phyloP scores from a whole-genome alignment of 2,113 vertebrate genomes.

The Anhinga rufa region DNA sequence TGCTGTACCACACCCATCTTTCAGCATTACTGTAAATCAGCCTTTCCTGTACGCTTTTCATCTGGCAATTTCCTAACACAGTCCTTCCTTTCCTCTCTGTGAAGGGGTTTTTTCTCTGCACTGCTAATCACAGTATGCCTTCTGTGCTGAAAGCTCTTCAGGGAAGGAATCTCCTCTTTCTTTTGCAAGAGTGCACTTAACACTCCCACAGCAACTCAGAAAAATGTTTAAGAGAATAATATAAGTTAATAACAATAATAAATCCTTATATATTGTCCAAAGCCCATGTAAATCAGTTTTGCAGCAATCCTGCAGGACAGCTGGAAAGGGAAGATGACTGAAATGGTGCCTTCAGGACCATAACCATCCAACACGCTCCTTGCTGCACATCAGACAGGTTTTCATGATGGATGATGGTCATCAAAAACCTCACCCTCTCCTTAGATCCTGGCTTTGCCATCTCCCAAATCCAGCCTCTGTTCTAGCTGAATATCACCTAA shows the following conservation, averaged over 20 bases:
- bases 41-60: neutral
- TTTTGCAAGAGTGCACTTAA: neutral
- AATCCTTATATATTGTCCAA: neutral
- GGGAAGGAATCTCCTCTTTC: neutral
- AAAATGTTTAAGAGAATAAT: neutral
- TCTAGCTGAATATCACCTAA: neutral
- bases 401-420: neutral
- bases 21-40: neutral
- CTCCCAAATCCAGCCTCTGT: neutral
- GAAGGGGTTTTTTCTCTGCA: neutral
- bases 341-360: neutral
- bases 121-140: neutral
- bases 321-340: neutral
- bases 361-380: neutral
- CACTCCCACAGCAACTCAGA: neutral
- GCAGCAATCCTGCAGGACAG: neutral
- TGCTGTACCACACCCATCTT: neutral
- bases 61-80: neutral
- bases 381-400: neutral
- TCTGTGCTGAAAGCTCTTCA: neutral
- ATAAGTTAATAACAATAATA: neutral
- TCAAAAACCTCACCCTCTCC: neutral
- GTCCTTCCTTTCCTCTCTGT: neutral
- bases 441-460: neutral
- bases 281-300: neutral